Base-by-base conservation (phyloP, 1,140 invertebrate species). In the Hycleus phaleratus region DNA sequence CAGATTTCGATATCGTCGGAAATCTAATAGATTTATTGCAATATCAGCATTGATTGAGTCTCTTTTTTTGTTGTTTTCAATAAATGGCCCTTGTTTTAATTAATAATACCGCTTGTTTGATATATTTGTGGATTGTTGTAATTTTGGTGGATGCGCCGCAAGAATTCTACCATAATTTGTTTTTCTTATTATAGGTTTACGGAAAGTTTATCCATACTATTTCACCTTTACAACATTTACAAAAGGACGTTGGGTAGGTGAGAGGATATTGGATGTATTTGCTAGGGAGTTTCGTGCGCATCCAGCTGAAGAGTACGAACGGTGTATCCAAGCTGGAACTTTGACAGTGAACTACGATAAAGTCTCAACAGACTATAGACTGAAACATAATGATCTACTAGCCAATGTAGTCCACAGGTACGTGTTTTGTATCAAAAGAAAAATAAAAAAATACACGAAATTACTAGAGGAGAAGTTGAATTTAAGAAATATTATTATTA, bases 181-280 rank as follows among this genome's bases (percentile, higher is more conserved):
- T 38, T 24, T 39, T 39, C 49, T 57, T 50, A 73, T 75, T 77
- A 38, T 79, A 97, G 95, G 94, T 63, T 81, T 99, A 51, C 82
- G 97, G 55, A 98, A 99, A 82, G 95, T 99, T 0, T 95, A 97
- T 74, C 97, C 97, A 0, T 99, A 99, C 78, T 95, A 95, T 75
- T 98, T 94, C 77, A 95, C 91, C 9, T 99, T 97, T 76, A 93
- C 90, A 46, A 95, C 95, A 7, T 95, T 95, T 78, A 95, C 92
- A 9, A 99, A 99, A 79, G 93, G 93, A 1, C 83, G 97, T 61
- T 99, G 97, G 97, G 87, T 97, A 3, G 94, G 94, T 11, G 88
- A 94, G 71, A 89, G 90, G 69, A 88, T 99, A 46, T 78, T 95
- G 45, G 95, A 99, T 68, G 92, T 98, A 11, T 97, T 97, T 75